Percentiles rank a stretch among this genome's conserved stretches.
Evolutionary conservation across 2,888 invertebrate genomes (phyloP).

Genomic region (Sarcophaga variegata): DNA sequence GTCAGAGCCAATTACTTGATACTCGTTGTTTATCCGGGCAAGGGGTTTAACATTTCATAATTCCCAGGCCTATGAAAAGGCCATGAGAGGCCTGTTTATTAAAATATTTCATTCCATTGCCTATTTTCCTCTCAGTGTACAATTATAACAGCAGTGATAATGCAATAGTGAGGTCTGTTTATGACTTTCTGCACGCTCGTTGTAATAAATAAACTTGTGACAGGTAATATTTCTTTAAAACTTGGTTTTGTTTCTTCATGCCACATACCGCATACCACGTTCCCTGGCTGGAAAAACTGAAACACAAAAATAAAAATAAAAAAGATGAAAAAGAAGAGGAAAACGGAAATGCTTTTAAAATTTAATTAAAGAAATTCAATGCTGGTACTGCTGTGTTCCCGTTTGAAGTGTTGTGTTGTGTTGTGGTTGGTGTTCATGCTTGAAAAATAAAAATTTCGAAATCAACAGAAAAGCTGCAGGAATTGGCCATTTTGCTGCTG

Average conservation of each 20-base stretch:
- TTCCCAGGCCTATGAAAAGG: neutral
- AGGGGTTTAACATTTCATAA: neutral
- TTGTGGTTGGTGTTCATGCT: neutral
- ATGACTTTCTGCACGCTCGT: slow-evolving; percentile 52
- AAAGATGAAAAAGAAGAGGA: no score
- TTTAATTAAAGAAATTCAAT: slow-evolving; percentile 59
- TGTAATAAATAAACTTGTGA: slow-evolving; percentile 69
- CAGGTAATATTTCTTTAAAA: slow-evolving; percentile 62
- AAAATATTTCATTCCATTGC: neutral
- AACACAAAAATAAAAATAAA: no score
- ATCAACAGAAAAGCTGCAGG: neutral
- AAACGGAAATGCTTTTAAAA: slow-evolving; percentile 53
- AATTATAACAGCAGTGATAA: neutral
- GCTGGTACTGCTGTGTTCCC: slow-evolving; percentile 1
- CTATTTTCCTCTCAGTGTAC: slow-evolving; percentile 38
- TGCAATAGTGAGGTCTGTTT: slow-evolving; percentile 55
- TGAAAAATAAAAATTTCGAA: slow-evolving; percentile 20
- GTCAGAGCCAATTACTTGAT: neutral
- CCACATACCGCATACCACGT: neutral
- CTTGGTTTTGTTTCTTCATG: slow-evolving; percentile 16
- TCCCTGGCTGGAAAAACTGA: neutral
- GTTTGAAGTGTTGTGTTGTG: slow-evolving; percentile 33
- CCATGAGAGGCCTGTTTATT: neutral
- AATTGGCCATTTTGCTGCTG: neutral
- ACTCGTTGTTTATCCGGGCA: neutral